Base-by-base conservation (phyloP, 1,140 invertebrate species). In the Nylanderia fulva region DNA sequence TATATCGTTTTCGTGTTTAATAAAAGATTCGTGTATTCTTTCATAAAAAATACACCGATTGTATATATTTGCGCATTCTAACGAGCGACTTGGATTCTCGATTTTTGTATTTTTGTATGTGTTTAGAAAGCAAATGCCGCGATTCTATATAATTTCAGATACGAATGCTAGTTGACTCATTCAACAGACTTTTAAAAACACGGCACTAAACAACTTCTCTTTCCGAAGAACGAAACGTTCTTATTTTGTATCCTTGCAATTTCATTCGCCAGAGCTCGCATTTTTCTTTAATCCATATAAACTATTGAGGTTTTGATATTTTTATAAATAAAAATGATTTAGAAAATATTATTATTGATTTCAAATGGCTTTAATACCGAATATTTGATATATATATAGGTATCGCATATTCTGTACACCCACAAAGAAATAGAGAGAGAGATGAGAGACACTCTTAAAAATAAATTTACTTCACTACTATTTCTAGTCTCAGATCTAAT, bases 1-100 rank as follows among this genome's bases (percentile, higher is more conserved):
- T 8, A 2, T 7, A 48, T 13, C 13, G 15, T 13, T 45, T 18
- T 61, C 27, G 24, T 6, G 48, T n/a, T 64, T 36, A 15, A 64
- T 18, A 13, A 52, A 5, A 68, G 9, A 68, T 54, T 6, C 21
- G 9, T 36, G n/a, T 13, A 39, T 18, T 68, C 0, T 66, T 68
- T 36, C 24, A 21, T 27, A 56, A 79, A 11, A 48, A 68, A 56
- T 9, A 60, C 27, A 64, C 60, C 39, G 61, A 77, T 66, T 66
- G 21, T 18, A 5, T 48, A 18, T 48, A 48, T 66, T 79, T 56
- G 45, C 45, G 2, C 7, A 83, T 9, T 75, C 2, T 48, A n/a
- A 74, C 8, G 2, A 36, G 7, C 15, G 0, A 1, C 13, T 72
- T 18, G 18, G 27, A 36, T 36, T 33, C 18, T 6, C 9, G n/a